Evolutionary conservation across 2,113 vertebrate genomes (phyloP).

Genomic region (Notothenia rossii): DNA sequence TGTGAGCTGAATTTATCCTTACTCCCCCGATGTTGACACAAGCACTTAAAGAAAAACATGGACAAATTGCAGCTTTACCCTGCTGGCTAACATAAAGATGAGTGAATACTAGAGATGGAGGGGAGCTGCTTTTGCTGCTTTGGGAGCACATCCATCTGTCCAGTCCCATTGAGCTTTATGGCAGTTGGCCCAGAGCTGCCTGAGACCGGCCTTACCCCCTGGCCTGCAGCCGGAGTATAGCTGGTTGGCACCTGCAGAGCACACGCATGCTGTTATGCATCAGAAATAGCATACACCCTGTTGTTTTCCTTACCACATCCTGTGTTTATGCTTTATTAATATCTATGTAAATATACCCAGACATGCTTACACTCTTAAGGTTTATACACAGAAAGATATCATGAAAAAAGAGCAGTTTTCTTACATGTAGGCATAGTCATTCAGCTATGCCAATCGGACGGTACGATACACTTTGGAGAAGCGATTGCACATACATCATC

Average conservation of each 20-base stretch:
- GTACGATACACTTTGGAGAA: slow-evolving; percentile 2
- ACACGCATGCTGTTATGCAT: slow-evolving; percentile 25
- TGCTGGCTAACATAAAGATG: slow-evolving; percentile 18
- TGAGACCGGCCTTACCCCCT: background rate
- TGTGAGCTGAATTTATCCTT: background rate
- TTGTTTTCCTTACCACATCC: background rate
- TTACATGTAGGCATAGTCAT: slow-evolving; percentile 1
- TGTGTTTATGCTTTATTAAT: slow-evolving; percentile 31
- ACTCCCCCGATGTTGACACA: background rate
- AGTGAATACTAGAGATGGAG: slow-evolving; percentile 28
- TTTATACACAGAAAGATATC: slow-evolving; percentile 32
- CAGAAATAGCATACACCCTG: background rate
- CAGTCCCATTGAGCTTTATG: slow-evolving; percentile 28
- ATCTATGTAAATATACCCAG: slow-evolving; percentile 17
- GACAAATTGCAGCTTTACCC: slow-evolving; percentile 23
- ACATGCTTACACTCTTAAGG: slow-evolving; percentile 8
- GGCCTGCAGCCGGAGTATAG: slow-evolving; percentile 1
- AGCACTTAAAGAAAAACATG: slow-evolving; percentile 5
- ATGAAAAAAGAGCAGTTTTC: slow-evolving; percentile 15
- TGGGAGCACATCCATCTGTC: slow-evolving; percentile 46
- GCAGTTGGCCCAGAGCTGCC: slow-evolving; percentile 31
- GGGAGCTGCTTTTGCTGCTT: slow-evolving; percentile 22
- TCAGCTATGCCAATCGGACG: slow-evolving; percentile 9
- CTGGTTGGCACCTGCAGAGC: slow-evolving; percentile 33
- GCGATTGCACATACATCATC: slow-evolving; percentile 5